A percentile compares a stretch with the other conserved stretches of the same genome.
phyloP scores from a whole-genome alignment of 2,888 invertebrate genomes.

The Peribatodes rhomboidaria region DNA sequence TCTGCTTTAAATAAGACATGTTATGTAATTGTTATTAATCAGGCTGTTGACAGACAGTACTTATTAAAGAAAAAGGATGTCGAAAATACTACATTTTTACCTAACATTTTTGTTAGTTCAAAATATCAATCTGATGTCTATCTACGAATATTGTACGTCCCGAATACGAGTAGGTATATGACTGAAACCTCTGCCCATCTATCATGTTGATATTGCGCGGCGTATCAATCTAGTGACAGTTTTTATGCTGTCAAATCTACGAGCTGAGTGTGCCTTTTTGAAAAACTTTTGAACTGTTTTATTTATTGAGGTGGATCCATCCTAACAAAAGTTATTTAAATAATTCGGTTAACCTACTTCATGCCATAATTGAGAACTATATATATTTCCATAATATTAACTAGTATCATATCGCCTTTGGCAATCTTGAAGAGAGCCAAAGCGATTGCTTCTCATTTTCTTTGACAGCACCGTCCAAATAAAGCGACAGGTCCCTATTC shows the following conservation, averaged over 20 bases:
- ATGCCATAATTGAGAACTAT: background rate
- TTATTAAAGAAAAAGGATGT: background rate
- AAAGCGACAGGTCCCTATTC: slow-evolving; percentile 36
- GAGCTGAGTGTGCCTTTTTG: background rate
- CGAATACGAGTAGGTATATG: slow-evolving; percentile 48
- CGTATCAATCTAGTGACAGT: slow-evolving; percentile 45
- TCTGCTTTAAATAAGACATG: slow-evolving; percentile 31
- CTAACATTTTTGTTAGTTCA: slow-evolving; percentile 22
- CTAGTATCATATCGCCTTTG: slow-evolving; percentile 29
- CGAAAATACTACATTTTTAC: no score
- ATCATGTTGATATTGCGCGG: slow-evolving; percentile 72
- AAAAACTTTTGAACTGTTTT: background rate
- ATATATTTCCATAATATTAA: background rate
- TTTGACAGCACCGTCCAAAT: slow-evolving; percentile 40
- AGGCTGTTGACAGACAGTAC: background rate
- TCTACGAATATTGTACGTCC: slow-evolving; percentile 56
- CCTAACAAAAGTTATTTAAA: no score
- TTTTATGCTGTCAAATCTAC: slow-evolving; percentile 35
- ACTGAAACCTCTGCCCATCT: slow-evolving; percentile 64
- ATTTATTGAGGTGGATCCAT: background rate
- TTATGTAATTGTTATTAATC: background rate
- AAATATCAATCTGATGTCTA: slow-evolving; percentile 50
- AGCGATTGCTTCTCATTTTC: slow-evolving; percentile 43
- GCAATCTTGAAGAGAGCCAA: slow-evolving; percentile 34
- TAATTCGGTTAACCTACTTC: background rate